phyloP scores from a whole-genome alignment of 2,888 invertebrate genomes.

The Ectobius pallidus region DNA sequence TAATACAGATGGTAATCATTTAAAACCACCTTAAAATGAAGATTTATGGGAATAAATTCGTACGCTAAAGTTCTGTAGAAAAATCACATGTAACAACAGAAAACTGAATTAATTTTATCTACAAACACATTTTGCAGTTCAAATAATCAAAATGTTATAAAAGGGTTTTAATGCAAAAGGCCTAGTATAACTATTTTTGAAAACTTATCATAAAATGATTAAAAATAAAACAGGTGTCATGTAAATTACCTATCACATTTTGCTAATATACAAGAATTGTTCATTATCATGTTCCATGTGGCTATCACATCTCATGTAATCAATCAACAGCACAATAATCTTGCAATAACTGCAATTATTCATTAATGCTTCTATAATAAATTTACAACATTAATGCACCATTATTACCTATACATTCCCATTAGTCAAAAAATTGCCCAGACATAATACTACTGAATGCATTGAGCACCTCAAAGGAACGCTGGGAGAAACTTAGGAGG shows the following conservation, averaged over 20 bases:
- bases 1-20: too few relatives aligned
- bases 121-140: neutral
- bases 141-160: constrained; percentile 19
- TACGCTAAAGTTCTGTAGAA: too few relatives aligned
- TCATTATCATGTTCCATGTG: neutral
- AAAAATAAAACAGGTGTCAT: constrained; percentile 9
- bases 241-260: constrained; percentile 12
- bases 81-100: too few relatives aligned
- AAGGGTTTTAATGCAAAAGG: constrained; percentile 1
- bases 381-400: constrained; percentile 27
- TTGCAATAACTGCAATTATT: neutral
- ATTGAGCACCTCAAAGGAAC: constrained; percentile 38
- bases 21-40: too few relatives aligned
- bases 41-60: too few relatives aligned
- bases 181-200: neutral
- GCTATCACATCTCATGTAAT: neutral
- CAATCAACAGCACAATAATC: constrained; percentile 3
- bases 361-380: constrained; percentile 1
- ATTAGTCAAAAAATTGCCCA: neutral
- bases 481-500: constrained; percentile 29
- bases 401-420: neutral
- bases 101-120: too few relatives aligned
- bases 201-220: constrained; percentile 1
- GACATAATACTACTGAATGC: constrained; percentile 26
- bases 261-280: neutral